phyloP scores from a whole-genome alignment of 2,888 invertebrate species.

The Clunio marinus region DNA sequence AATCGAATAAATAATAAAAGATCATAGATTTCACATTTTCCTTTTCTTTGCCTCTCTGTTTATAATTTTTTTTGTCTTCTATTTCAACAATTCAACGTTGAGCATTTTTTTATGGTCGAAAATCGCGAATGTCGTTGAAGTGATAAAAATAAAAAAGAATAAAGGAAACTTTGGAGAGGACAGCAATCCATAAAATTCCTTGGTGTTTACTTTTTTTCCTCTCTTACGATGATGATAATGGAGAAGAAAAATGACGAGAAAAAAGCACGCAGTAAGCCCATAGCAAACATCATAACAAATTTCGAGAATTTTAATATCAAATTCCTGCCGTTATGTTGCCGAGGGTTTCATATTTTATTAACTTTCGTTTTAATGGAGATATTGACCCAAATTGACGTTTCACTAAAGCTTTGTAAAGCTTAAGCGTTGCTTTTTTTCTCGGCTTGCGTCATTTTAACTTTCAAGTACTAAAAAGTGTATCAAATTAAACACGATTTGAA shows the following conservation, averaged over 20 bases:
- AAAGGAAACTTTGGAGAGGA: neutral
- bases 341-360: no score
- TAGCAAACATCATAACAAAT: neutral
- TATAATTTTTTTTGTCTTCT: no score
- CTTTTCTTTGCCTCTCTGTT: no score
- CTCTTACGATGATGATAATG: neutral
- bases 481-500: no score
- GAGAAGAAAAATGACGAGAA: neutral
- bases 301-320: neutral
- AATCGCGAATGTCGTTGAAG: neutral
- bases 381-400: constrained; percentile 22
- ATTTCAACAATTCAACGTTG: no score
- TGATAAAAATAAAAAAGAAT: neutral
- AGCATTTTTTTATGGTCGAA: neutral
- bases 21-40: constrained; percentile 20
- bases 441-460: no score
- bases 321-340: neutral
- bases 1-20: constrained; percentile 38
- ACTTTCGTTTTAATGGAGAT: neutral
- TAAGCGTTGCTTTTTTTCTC: no score
- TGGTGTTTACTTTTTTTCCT: neutral
- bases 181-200: neutral
- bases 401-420: no score
- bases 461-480: no score
- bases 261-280: neutral